Base-by-base conservation (phyloP, 2,888 invertebrate genomes). In the Drosophila nr. fundita region DNA sequence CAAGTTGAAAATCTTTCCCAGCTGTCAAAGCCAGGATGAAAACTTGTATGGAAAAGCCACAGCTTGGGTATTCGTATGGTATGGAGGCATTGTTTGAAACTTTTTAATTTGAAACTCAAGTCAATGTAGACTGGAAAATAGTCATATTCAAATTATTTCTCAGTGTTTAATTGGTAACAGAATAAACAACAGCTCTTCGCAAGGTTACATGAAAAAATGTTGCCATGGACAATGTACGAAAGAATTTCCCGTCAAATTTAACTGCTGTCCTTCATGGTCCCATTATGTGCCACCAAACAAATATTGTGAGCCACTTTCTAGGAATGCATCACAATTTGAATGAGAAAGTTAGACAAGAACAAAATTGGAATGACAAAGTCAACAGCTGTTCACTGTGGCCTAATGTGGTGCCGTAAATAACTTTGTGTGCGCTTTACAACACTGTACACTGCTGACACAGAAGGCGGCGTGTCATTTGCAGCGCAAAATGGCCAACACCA, bases 1-100 rank as follows among this genome's bases (percentile, higher is more conserved):
- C 76, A 75, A 89, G 74, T 72, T 83, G 66, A 61, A 76, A 83
- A 67, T 78, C 81, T 78, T 74, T 63, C 68, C 59, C 64, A 68
- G 63, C 66, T 77, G 73, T 61, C 67, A 62, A 55, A 62, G 32
- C 53, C 65, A 57, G 30, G 2, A 15, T 45, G 15, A 62, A 49
- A 61, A 50, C 40, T 52, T 18, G 18, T 15, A 4, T 8, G 42
- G 10, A 34, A 40, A 4, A 58, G 48, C 38, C 40, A 29, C 24
- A 24, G 15, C 32, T 68, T 27, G 13, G 36, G 13, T 36, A 21
- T 55, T n/a, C 4, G 27, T n/a, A n/a, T n/a, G n/a, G n/a, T 34
- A 30, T 49, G 55, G 30, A 60, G 52, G 13, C 40, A 77, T 45
- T 32, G 54, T 32, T 29, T n/a, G 7, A 15, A 21, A 21, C 24